Base-by-base conservation (phyloP, 2,797 vertebrate species). In the Sebastolobus alascanus region DNA sequence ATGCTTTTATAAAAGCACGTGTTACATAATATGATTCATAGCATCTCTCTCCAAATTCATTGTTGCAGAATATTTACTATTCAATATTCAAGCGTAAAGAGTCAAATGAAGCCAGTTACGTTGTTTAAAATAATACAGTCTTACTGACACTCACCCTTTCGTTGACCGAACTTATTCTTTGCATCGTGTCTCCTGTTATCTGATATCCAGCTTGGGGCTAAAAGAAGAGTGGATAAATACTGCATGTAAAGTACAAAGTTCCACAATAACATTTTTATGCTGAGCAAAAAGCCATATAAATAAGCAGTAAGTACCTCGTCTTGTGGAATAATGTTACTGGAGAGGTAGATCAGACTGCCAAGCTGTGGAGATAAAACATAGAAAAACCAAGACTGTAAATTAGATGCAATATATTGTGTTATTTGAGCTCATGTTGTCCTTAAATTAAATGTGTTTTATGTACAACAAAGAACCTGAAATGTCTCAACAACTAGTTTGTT, bases 281-380 rank as follows among this genome's bases (percentile, higher is more conserved):
- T 11, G 1, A 22, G 4, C 9, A 35, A 13, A 8, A 35, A 33
- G 1, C 1, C 1, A 20, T 27, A 69, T 56, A 35, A 59, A 59
- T 5, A 31, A 60, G 9, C 2, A 63, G 2, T 0, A 54, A 10
- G 13, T 87, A 96, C 96, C 93, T 96, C 95, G 6, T 95, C 93
- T 85, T 94, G 95, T 78, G 94, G 95, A 68, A 96, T 89, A 25
- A 95, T 87, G 86, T 94, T 92, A 27, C 66, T 92, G 20, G 94
- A 83, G 84, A 93, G 87, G 82, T 96, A 95, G 92, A 99, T 96
- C 90, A 99, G 73, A 40, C 95, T 97, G 72, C 98, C 97, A 18
- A 99, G 97, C 98, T 99, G 90, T 18, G 79, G 88, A 77, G 71
- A 79, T 2, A 75, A 63, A 80, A 77, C 56, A 73, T 13, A 66